Base-by-base conservation (phyloP, 92 coral and sea anemone species). In the Porites lobata region DNA sequence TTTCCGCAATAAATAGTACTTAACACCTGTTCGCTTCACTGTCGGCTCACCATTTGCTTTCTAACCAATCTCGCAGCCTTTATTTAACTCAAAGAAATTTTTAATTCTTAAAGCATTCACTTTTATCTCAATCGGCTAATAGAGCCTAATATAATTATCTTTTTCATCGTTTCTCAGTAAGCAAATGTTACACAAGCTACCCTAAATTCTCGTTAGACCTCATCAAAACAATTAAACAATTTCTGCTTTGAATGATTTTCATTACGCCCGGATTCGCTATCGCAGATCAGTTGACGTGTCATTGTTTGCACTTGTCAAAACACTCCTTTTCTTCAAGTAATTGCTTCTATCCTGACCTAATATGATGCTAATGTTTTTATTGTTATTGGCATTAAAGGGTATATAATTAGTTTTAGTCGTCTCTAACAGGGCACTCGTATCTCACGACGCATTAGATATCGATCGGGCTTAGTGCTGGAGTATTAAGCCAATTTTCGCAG, bases 261-360 rank as follows among this genome's bases (percentile, higher is more conserved):
- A 84, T 73, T 38, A 29, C 72, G 62, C 62, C n/a, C n/a, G 51
- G 64, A 47, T 24, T 73, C 43, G 74, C 74, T 38, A 38, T 15
- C 50, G 73, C 50, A 72, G 52, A 9, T 14, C 53, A 64, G 32
- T 20, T 43, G 81, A 14, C 87, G 75, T 5, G 12, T 72, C 18
- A 72, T 10, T 83, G 79, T 83, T 83, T 83, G 38, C 87, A 58
- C 53, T 22, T 73, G 80, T 75, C 87, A 72, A 74, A 17, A 50
- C 18, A 50, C 15, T 47, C 52, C 63, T 73, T 83, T 84, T 73
- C 87, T 50, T 64, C 19, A 74, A 74, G 81, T 84, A 64, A 84
- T 74, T 72, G 73, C 81, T 74, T 51, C 63, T 64, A 22, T 54
- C 58, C 50, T 11, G 79, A 63, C 50, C 62, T 61, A 62, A 84